phyloP scores from a whole-genome alignment of 2,113 vertebrate genomes.

The Labeo catla region DNA sequence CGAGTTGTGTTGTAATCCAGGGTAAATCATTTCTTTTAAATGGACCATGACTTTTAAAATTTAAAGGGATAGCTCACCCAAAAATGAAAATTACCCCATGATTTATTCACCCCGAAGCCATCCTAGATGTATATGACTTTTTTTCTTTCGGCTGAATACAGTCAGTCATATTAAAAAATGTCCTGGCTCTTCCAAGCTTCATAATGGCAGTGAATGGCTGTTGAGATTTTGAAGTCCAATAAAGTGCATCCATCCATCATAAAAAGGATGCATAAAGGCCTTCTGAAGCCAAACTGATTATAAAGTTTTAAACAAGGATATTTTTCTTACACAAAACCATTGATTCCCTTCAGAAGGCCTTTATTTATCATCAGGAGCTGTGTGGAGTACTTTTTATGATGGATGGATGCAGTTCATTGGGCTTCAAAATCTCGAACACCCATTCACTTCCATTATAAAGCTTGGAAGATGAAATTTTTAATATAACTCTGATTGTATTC shows the following conservation, averaged over 20 bases:
- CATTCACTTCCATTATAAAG: not conserved
- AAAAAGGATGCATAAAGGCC: not conserved
- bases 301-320: not conserved
- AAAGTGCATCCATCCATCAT: not conserved
- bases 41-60: not conserved
- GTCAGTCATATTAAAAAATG: not conserved
- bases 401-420: not conserved
- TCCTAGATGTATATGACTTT: not conserved
- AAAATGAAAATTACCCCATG: not conserved
- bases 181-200: not conserved
- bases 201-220: not conserved
- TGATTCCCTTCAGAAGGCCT: too few species aligned
- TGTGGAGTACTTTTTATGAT: not conserved
- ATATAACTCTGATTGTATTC: not conserved
- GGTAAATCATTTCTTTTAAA: conserved; percentile 9
- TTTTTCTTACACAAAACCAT: not conserved
- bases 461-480: not conserved
- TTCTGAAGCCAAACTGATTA: too few species aligned
- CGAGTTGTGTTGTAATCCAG: not conserved
- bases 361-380: too few species aligned
- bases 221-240: not conserved
- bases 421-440: not conserved
- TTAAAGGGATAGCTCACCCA: not conserved
- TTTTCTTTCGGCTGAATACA: not conserved
- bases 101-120: not conserved